Base-by-base conservation (phyloP, 2,113 vertebrate genomes). In the Chaenocephalus aceratus region DNA sequence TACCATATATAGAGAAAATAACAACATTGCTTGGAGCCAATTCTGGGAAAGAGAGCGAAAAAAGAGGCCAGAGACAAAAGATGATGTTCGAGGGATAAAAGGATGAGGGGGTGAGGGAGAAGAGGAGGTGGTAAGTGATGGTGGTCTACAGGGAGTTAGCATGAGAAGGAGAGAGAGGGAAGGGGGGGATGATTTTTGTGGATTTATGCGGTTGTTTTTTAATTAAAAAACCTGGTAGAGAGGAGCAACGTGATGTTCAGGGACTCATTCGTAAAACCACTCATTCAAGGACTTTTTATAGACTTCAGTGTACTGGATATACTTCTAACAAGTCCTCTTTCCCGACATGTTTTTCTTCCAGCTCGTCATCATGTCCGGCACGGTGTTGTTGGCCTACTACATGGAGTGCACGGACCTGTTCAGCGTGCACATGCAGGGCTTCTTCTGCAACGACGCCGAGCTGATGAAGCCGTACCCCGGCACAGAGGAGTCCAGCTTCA, bases 361-460 rank as follows among this genome's bases (percentile, higher is more conserved):
- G 98, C 96, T 99, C 52, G 97, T 99, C 94, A 99, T 99, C 94
- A 99, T 99, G 98, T 97, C 98, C 58, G 97, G 97, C 88, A 99
- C 97, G 16, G 96, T 98, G 90, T 94, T 99, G 93, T 95, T 99
- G 62, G 97, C 97, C 87, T 99, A 99, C 95, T 99, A 99, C 95
- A 97, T 99, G 75, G 98, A 99, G 93, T 99, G 97, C 96, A 99
- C 98, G 0, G 96, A 98, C 92, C 97, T 96, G 85, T 99, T 99
- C 86, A 94, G 97, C 87, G 96, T 99, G 88, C 97, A 99, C 67
- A 92, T 99, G 92, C 98, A 99, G 94, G 98, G 98, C 44, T 99
- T 99, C 96, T 99, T 99, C 96, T 99, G 98, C 81, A 97, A 98
- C 60, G 97, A 99, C 0, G 96, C 97, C 45, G 97, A 98, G 83